Percentiles rank a stretch among this genome's conserved stretches.
These are phyloP conservation scores for Congeria kusceri DNA, from an alignment of 2,888 invertebrate genomes.

Conservation along the genomic window DNA sequence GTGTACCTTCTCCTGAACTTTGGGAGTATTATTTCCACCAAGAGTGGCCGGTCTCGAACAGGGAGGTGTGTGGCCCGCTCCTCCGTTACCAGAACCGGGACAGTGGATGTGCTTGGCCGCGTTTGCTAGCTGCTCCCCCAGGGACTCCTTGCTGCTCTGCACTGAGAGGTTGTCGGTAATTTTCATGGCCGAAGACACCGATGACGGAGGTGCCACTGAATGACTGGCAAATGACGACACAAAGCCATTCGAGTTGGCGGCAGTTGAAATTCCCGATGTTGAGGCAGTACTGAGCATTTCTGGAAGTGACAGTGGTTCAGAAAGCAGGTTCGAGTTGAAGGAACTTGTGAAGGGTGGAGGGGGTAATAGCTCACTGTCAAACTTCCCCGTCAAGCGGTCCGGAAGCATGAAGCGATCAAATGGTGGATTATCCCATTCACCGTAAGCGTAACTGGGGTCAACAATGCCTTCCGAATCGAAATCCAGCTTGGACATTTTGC, in stretches of 20 bases:
- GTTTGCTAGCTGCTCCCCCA: conserved; percentile 53
- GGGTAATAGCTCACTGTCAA: conserved; percentile 78
- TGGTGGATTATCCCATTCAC: conserved; percentile 83
- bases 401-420: conserved; percentile 78
- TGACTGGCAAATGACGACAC: conserved; percentile 48
- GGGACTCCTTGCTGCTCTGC: conserved; percentile 48
- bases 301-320: conserved; percentile 65
- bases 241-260: conserved; percentile 75
- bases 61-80: conserved; percentile 65
- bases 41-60: conserved; percentile 78
- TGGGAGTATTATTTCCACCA: conserved; percentile 71
- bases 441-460: conserved; percentile 82
- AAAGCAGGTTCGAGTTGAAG: conserved; percentile 71
- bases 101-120: conserved; percentile 41
- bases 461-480: conserved; percentile 82
- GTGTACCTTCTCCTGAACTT: conserved; percentile 66
- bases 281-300: conserved; percentile 60
- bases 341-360: conserved; percentile 78
- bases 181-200: conserved; percentile 55
- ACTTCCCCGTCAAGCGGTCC: conserved; percentile 57
- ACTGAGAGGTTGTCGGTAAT: conserved; percentile 60
- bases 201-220: conserved; percentile 54
- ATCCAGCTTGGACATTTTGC: conserved; percentile 80
- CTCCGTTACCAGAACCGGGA: conserved; percentile 40
- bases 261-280: conserved; percentile 51